Evolutionary conservation across 2,113 vertebrate species (phyloP), one percentile per base, ranked within the genome.

Genomic region (Pluvialis apricaria): DNA sequence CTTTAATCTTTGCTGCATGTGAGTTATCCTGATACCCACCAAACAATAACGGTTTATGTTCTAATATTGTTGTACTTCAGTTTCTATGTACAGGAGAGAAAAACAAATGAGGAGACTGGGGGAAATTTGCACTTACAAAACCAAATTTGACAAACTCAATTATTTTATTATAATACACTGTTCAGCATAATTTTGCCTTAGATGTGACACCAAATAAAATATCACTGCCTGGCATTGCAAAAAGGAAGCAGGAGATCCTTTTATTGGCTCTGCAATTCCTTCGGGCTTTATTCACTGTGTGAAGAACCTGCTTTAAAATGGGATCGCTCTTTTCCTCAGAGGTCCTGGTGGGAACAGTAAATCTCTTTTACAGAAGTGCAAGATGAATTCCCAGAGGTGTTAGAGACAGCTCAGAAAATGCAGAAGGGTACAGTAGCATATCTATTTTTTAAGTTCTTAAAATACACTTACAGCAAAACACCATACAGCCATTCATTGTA

Each of bases 241-340:
- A 95, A 36, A 32, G 64, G 69, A 97, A 64, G 25, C 12, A 82
- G 49, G 40, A 92, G 70, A 66, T 96, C 20, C 58, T 86, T 96
- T 93, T 75, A 92, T 78, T 52, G 60, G 57, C 58, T 96, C 95
- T 72, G 75, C 51, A 82, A 12, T 94, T 98, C 90, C 90, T 94
- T 66, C 64, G 71, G 49, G 49, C 73, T 96, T 94, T 94, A 95
- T 88, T 95, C 81, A 87, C 36, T 85, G 13, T 64, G 75, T 82
- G 52, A 93, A 89, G 86, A 86, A 92, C 66, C 57, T 93, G 78
- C n/a, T 97, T 95, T 91, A 71, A 95, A 97, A 96, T 84, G 62
- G 51, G n/a, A 92, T 72, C 16, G 0, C 62, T 91, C 38, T 95
- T 73, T 91, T 95, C 68, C 64, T 97, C 62, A 60, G 52, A 88